Evolutionary conservation across 2,797 vertebrate species (phyloP), one percentile per base, ranked within the genome.

Genomic region (Coilia nasus): DNA sequence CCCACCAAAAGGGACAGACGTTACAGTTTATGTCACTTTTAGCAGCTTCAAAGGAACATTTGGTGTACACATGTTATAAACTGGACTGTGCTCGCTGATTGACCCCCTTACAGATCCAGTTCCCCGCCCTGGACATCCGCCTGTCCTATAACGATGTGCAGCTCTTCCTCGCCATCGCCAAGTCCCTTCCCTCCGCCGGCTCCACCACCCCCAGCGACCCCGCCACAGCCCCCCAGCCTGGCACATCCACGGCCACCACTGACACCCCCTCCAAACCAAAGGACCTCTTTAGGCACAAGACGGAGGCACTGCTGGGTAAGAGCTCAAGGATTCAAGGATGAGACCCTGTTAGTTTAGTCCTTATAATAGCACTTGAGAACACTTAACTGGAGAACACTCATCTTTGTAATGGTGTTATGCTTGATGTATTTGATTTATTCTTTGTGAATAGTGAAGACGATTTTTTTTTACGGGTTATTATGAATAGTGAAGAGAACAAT

Each of bases 111-210:
- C 92, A 99, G 98, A 97, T 99, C 92, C 98, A 99, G 75, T 95
- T 99, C 89, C 98, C 98, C 86, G 96, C 96, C 21, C 91, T 99
- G 92, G 96, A 98, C 90, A 99, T 99, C 90, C 95, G 98, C 21
- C 95, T 99, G 50, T 99, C 98, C 81, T 99, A 99, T 93, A 99
- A 99, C 0, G 98, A 99, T 83, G 97, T 99, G 62, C 97, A 97
- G 82, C 96, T 99, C 5, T 99, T 99, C 90, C 85, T 99, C 91
- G 97, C 98, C 0, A 99, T 99, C 21, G 97, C 97, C 9, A 99
- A 97, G 88, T 98, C 98, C 67, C 96, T 99, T 89, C 97, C 98
- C 17, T 92, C 93, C 12, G 85, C 93, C 2, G 90, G 89, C 44
- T 75, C 93, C n/a, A 1, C 89, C 0, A 83, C 84, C 11, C 89